A percentile compares a stretch with the other conserved stretches of the same genome.
Conservation (phyloP, 2,113 vertebrate genomes). For the Oplegnathus fasciatus region DNA sequence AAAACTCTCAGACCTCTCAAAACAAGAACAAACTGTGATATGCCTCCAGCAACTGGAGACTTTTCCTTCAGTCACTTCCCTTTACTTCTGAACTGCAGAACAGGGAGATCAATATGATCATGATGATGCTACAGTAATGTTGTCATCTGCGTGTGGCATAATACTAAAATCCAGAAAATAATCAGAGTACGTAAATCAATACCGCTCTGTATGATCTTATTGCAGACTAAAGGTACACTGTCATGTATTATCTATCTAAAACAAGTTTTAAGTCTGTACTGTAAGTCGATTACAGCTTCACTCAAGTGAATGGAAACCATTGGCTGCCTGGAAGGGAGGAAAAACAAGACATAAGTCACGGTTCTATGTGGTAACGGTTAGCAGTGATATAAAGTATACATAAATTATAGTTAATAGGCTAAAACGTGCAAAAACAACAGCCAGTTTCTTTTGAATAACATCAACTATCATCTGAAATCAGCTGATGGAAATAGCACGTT, state of each 20-base stretch:
- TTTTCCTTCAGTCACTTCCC: not conserved
- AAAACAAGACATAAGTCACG: not conserved
- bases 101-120: not conserved
- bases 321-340: not conserved
- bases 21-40: slow-evolving; percentile 13
- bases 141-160: not conserved
- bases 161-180: not conserved
- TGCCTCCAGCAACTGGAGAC: not conserved
- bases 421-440: not conserved
- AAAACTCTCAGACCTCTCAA: slow-evolving; percentile 5
- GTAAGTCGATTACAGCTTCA: not conserved
- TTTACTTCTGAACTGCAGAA: not conserved
- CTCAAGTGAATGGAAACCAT: not conserved
- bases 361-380: not conserved
- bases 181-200: not conserved
- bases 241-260: not conserved
- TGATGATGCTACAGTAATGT: not conserved
- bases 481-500: slow-evolving; percentile 1
- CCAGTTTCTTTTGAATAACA: not conserved
- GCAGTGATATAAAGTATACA: not conserved
- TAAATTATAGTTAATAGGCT: not conserved
- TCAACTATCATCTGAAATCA: not conserved
- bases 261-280: not conserved
- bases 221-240: not conserved
- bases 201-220: not conserved